Conservation (phyloP, 1,140 invertebrate species). For the Apis florea region DNA sequence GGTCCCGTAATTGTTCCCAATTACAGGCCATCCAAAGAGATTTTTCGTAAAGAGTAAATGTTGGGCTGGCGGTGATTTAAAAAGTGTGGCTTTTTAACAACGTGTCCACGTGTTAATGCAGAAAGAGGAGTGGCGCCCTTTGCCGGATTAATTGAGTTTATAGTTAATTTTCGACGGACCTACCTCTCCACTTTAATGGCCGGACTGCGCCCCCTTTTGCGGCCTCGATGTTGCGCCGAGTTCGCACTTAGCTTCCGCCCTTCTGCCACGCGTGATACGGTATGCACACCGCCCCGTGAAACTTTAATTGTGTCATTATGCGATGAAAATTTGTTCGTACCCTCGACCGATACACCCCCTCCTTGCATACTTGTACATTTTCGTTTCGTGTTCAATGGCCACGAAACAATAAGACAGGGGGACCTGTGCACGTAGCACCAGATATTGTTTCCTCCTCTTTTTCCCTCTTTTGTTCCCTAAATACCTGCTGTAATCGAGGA, state of each 20-base stretch:
- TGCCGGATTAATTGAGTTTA: slow-evolving; percentile 62
- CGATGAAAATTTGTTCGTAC: slow-evolving; percentile 52
- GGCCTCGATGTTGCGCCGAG: slow-evolving; percentile 27
- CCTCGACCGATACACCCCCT: slow-evolving; percentile 6
- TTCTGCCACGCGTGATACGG: slow-evolving; percentile 37
- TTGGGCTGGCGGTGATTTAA: slow-evolving; percentile 39
- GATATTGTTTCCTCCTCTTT: not conserved
- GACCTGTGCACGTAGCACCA: not conserved
- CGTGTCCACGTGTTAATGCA: slow-evolving; percentile 48
- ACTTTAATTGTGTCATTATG: slow-evolving; percentile 64
- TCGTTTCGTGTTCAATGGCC: slow-evolving; percentile 4
- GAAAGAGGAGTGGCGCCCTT: slow-evolving; percentile 38
- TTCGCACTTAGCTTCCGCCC: slow-evolving; percentile 38
- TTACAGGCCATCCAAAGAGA: slow-evolving; percentile 31
- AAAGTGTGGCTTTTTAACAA: slow-evolving; percentile 47
- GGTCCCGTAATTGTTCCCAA: slow-evolving; percentile 33
- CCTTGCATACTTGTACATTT: slow-evolving; percentile 10
- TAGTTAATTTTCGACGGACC: slow-evolving; percentile 62
- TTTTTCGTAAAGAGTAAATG: slow-evolving; percentile 34
- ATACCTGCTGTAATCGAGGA: not conserved
- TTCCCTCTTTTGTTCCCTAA: not conserved
- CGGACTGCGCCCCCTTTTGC: slow-evolving; percentile 25
- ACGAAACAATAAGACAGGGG: not conserved
- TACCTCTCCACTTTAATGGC: slow-evolving; percentile 56
- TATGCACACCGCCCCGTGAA: slow-evolving; percentile 55